A percentile compares a stretch with the other conserved stretches of the same genome.
phyloP scores from a whole-genome alignment of 2,797 vertebrate genomes.

The Aulostomus chinensis region DNA sequence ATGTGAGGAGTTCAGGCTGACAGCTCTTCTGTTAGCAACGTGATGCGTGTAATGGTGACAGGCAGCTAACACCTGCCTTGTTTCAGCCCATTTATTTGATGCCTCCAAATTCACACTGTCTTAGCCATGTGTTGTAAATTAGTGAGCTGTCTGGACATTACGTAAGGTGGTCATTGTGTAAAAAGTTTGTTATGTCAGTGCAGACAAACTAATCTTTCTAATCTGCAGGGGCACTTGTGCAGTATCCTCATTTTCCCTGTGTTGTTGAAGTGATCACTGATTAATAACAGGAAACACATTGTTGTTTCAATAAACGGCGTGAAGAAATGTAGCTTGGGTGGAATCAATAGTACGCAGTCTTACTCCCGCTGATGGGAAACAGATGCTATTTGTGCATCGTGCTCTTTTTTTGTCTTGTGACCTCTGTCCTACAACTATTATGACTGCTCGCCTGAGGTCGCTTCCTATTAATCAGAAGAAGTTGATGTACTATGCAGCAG shows the following conservation, averaged over 20 bases:
- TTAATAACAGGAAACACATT: too few species aligned
- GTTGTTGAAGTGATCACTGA: too few species aligned
- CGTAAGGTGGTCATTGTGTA: conserved; percentile 2
- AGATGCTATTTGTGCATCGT: conserved; percentile 28
- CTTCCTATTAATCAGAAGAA: conserved; percentile 41
- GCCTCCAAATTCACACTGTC: neutral
- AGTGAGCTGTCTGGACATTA: conserved; percentile 10
- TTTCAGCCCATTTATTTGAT: conserved; percentile 10
- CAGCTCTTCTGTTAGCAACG: conserved; percentile 2
- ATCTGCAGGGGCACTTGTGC: conserved; percentile 19
- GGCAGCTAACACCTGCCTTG: conserved; percentile 1
- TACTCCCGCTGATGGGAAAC: conserved; percentile 15
- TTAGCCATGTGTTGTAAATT: conserved; percentile 1
- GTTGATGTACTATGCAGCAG: conserved; percentile 57
- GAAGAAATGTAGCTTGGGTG: conserved; percentile 19
- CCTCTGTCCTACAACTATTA: conserved; percentile 24
- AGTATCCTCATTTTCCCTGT: too few species aligned
- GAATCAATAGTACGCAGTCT: conserved; percentile 32
- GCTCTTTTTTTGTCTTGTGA: conserved; percentile 13
- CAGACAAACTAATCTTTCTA: conserved; percentile 23
- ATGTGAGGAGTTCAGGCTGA: conserved; percentile 11
- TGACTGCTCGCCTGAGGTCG: conserved; percentile 35
- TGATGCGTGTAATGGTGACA: conserved; percentile 15
- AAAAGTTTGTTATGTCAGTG: conserved; percentile 15
- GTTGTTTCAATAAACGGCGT: too few species aligned